Evolutionary conservation across 2,888 invertebrate species (phyloP), one percentile per base, ranked within the genome.

Genomic region (Parelbella ahira): DNA sequence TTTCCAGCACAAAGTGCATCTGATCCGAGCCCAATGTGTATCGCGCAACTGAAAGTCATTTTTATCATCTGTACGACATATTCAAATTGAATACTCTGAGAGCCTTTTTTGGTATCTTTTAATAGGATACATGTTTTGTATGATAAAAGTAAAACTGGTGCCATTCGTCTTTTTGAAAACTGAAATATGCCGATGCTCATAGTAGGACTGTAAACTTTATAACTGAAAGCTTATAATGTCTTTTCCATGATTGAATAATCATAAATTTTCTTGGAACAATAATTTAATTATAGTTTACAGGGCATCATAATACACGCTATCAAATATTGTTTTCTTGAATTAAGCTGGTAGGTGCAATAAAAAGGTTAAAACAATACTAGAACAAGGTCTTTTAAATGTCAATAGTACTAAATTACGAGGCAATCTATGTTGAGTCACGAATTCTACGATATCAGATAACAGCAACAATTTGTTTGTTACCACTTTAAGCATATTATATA

Each of bases 381-480:
- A 55, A 62, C 73, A 75, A 76, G 77, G 76, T 59, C 67, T 59
- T 68, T 66, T 72, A 72, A 74, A 80, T 75, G 75, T 68, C 76
- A 75, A 60, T 66, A 46, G 43, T 59, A 64, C 62, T 60, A 59
- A 70, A 68, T 65, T 69, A 68, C 59, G 66, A 60, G 61, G 63
- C 70, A 75, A 74, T 77, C 79, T 75, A 66, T 62, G 56, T 61
- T 64, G 56, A 67, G 75, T 79, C 81, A 84, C 81, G 82, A 80
- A 61, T 64, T 63, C 60, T 56, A 57, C 62, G 60, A 63, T 73
- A 81, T 81, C 78, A 72, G 75, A 76, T 83, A 74, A 70, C 71
- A 66, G 68, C 61, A 60, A 57, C 54, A 58, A 75, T 75, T 72
- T 75, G 63, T 79, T 74, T 71, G 65, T 72, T 69, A 72, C 69